A percentile compares a stretch with the other conserved stretches of the same genome.
Conservation (phyloP, 2,113 vertebrate species). For the Esox niger region DNA sequence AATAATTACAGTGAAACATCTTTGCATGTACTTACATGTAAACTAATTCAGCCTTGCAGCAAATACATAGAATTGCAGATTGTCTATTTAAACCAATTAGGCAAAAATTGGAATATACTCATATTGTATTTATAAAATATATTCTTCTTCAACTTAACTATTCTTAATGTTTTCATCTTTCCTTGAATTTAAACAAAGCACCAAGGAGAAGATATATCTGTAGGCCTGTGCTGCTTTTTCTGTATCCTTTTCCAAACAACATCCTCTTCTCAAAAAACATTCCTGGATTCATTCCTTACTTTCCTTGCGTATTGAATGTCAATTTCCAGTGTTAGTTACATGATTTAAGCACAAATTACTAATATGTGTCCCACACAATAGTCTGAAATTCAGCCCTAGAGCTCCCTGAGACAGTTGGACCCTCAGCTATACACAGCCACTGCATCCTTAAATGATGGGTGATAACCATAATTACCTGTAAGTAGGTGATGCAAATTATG, state of each 20-base stretch:
- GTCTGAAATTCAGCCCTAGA: too few species aligned
- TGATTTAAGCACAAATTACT: not conserved
- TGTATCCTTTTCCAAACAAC: not conserved
- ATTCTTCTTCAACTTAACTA: not conserved
- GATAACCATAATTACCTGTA: not conserved
- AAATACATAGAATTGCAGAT: too few species aligned
- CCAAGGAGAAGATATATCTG: not conserved
- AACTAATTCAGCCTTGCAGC: too few species aligned
- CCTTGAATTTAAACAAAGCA: not conserved
- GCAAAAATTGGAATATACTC: too few species aligned
- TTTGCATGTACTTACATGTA: too few species aligned
- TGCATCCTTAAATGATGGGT: not conserved
- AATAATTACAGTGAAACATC: too few species aligned
- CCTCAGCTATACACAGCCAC: not conserved
- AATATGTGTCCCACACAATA: not conserved
- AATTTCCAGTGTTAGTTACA: not conserved
- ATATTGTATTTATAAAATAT: too few species aligned
- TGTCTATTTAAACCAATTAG: too few species aligned
- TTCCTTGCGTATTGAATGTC: not conserved
- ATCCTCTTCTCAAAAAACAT: not conserved
- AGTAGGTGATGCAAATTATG: not conserved
- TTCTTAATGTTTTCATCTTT: not conserved
- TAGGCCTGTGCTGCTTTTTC: not conserved
- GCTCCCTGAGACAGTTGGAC: not conserved
- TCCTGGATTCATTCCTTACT: not conserved